Conservation (phyloP, 2,888 invertebrate genomes). For the Agrochola litura region DNA sequence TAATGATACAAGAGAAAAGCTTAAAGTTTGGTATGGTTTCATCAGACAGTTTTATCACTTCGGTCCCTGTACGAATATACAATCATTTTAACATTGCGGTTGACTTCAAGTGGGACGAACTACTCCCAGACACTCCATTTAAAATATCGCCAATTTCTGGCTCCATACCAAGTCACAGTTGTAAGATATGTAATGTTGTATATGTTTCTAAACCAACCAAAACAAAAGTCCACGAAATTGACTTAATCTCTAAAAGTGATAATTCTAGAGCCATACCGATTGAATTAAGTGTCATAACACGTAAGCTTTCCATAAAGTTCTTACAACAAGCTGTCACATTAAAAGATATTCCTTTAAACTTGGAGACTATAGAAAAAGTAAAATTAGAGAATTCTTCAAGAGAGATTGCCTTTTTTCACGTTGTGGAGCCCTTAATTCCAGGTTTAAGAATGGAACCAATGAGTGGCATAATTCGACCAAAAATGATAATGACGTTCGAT, state of each 20-base stretch:
- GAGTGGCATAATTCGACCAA: conserved; percentile 87
- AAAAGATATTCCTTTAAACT: conserved; percentile 85
- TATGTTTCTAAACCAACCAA: conserved; percentile 81
- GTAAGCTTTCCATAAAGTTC: conserved; percentile 85
- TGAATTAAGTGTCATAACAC: conserved; percentile 81
- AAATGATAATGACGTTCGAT: conserved; percentile 85
- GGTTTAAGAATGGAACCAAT: conserved; percentile 88
- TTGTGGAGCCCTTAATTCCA: conserved; percentile 86
- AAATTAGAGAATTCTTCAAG: conserved; percentile 89
- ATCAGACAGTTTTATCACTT: conserved; percentile 82
- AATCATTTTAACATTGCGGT: conserved; percentile 83
- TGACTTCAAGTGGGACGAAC: conserved; percentile 79
- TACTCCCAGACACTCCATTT: conserved; percentile 81
- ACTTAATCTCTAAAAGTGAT: conserved; percentile 74
- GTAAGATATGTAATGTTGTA: conserved; percentile 81
- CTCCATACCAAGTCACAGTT: conserved; percentile 77
- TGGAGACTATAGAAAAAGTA: conserved; percentile 83
- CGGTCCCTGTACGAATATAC: conserved; percentile 80
- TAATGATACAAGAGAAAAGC: conserved; percentile 77
- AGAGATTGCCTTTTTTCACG: conserved; percentile 87
- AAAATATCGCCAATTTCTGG: conserved; percentile 81
- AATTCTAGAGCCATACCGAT: conserved; percentile 72
- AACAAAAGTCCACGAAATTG: conserved; percentile 83
- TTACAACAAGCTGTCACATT: conserved; percentile 79
- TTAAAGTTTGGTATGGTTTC: conserved; percentile 88